Conservation (phyloP, 2,113 vertebrate genomes). For the Carassius gibelio region DNA sequence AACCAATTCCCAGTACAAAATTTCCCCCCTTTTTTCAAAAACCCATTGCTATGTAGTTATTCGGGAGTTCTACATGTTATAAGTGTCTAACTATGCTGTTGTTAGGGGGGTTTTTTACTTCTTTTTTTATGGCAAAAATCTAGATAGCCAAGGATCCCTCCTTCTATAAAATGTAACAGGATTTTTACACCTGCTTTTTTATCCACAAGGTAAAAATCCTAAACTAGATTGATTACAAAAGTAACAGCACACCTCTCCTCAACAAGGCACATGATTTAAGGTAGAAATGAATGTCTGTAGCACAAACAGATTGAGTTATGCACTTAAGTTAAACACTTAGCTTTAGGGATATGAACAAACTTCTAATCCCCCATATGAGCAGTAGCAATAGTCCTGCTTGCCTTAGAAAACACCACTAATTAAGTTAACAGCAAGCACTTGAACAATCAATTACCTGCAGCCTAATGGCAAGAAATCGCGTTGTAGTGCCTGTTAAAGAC, state of each 20-base stretch:
- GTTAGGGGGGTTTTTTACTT: too few species aligned
- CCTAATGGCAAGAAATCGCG: conserved; percentile 27
- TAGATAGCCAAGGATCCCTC: too few species aligned
- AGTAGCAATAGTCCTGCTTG: not conserved
- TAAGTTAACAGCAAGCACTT: conserved; percentile 23
- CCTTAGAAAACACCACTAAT: not conserved
- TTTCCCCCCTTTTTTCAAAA: too few species aligned
- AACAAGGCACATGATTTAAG: not conserved
- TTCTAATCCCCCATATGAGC: not conserved
- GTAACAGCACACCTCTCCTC: not conserved
- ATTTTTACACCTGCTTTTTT: too few species aligned
- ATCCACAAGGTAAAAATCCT: too few species aligned
- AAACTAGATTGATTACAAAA: too few species aligned
- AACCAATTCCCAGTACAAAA: too few species aligned
- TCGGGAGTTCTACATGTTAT: too few species aligned
- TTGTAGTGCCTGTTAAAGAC: conserved; percentile 39
- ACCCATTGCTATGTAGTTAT: too few species aligned
- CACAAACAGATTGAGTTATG: not conserved
- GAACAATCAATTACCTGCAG: conserved; percentile 22
- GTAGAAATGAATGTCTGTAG: not conserved
- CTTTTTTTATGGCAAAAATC: not conserved
- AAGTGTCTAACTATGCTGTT: too few species aligned
- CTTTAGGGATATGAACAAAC: conserved; percentile 1
- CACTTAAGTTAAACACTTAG: not conserved
- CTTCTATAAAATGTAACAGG: too few species aligned